Percentiles rank a stretch among this genome's conserved stretches.
Conservation (phyloP, 2,113 vertebrate genomes). For the Ochotona princeps region DNA sequence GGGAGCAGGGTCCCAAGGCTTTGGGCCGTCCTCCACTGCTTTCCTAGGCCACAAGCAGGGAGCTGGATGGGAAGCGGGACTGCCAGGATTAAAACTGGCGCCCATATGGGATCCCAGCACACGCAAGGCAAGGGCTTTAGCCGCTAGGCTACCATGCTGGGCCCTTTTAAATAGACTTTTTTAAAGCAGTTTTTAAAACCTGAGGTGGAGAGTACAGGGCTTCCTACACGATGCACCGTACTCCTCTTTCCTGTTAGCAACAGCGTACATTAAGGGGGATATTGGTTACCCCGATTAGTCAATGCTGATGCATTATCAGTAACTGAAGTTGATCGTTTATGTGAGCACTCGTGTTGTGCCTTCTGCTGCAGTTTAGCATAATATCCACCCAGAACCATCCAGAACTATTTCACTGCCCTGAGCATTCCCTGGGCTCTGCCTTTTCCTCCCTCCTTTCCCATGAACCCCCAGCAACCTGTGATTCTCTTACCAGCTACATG, state of each 20-base stretch:
- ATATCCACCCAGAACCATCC: neutral
- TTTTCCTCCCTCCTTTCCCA: neutral
- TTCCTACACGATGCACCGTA: neutral
- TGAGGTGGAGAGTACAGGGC: neutral
- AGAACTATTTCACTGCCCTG: neutral
- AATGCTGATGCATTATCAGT: neutral
- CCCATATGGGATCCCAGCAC: too few species aligned
- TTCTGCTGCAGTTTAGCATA: neutral
- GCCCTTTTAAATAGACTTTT: too few species aligned
- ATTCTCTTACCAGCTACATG: neutral
- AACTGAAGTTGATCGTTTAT: neutral
- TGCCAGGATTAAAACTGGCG: too few species aligned
- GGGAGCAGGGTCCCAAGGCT: too few species aligned
- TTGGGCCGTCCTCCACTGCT: too few species aligned
- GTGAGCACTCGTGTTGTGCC: neutral
- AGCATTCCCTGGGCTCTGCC: neutral
- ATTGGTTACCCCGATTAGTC: neutral
- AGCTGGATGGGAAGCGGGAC: too few species aligned
- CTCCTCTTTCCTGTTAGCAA: neutral
- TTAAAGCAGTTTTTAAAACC: slow-evolving; percentile 10
- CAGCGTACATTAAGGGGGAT: neutral
- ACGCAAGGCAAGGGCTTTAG: too few species aligned
- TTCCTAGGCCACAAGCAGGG: too few species aligned
- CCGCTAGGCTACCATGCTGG: too few species aligned
- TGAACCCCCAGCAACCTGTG: neutral